phyloP scores from a whole-genome alignment of 2,797 vertebrate species.

The Alfaro cultratus region DNA sequence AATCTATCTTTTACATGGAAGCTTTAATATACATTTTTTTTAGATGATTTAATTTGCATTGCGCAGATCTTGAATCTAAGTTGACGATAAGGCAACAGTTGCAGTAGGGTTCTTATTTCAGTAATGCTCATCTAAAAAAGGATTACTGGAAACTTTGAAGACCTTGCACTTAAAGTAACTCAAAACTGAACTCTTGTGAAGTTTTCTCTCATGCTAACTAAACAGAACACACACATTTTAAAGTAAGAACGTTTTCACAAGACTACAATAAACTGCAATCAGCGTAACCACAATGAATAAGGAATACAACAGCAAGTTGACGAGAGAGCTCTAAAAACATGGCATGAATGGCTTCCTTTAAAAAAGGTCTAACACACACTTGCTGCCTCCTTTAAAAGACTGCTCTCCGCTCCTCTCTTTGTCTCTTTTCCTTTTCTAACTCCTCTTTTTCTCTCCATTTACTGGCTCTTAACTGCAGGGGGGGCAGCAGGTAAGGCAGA shows the following conservation, averaged over 20 bases:
- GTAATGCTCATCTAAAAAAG: background rate
- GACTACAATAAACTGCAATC: background rate
- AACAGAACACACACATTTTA: background rate
- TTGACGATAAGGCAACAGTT: background rate
- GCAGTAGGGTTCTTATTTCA: background rate
- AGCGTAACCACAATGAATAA: background rate
- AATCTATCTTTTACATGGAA: background rate
- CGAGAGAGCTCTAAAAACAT: background rate
- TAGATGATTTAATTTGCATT: background rate
- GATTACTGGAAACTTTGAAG: background rate
- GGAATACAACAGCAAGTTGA: constrained; percentile 1
- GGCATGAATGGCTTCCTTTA: constrained; percentile 18
- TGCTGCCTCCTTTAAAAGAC: background rate
- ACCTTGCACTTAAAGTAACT: background rate
- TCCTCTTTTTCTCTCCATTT: constrained; percentile 10
- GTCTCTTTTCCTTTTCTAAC: constrained; percentile 14
- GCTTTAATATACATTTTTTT: background rate
- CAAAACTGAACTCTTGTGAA: background rate
- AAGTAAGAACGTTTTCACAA: background rate
- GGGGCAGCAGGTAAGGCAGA: constrained; percentile 75
- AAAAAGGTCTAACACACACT: constrained; percentile 18
- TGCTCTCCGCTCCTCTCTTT: constrained; percentile 17
- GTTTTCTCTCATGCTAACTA: background rate
- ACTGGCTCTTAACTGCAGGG: constrained; percentile 42
- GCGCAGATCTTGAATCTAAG: background rate